Base-by-base conservation (phyloP, 2,113 vertebrate species). In the Empidonax alnorum region DNA sequence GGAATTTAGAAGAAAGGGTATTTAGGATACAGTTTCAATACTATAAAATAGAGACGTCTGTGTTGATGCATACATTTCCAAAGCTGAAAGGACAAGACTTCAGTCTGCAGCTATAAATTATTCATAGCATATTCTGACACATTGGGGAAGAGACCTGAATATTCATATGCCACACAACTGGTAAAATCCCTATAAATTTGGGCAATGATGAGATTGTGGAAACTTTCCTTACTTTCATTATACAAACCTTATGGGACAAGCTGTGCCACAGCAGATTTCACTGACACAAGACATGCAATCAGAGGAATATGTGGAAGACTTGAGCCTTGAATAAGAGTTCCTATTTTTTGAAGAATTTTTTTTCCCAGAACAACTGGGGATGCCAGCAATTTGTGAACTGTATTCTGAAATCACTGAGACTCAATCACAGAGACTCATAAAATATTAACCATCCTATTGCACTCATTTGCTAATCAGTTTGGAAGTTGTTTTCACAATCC, bases 71-170 rank as follows among this genome's bases (percentile, higher is more conserved):
- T 63, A 88, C 72, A 94, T 97, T 98, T 97, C 91, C 92, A 96
- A 95, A 96, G 69, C 93, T 90, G 95, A 97, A 94, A 93, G 86
- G 79, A 97, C 87, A 97, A 95, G 92, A 74, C 71, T 97, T 93
- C 94, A 96, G 95, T 89, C 56, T 96, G 83, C 96, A 97, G 87
- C 56, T 82, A 96, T 98, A 91, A 93, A 98, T 97, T 97, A 98
- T 98, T 98, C 97, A 98, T 94, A 41, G 80, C 47, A 90, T 94
- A 94, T 96, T 95, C 83, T 96, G 94, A 80, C 87, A 97, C 95
- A 66, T 8, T 94, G 91, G 93, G 94, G 96, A 96, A 95, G 53
- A 84, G 58, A 76, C 93, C 94, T 98, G 94, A 97, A 97, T 98
- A 97, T 97, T 98, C 97, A 97, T 97, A 86, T 47, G 41, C 46